Evolutionary conservation across 2,113 vertebrate genomes (phyloP), one percentile per base, ranked within the genome.

Genomic region (Ophiodon elongatus): DNA sequence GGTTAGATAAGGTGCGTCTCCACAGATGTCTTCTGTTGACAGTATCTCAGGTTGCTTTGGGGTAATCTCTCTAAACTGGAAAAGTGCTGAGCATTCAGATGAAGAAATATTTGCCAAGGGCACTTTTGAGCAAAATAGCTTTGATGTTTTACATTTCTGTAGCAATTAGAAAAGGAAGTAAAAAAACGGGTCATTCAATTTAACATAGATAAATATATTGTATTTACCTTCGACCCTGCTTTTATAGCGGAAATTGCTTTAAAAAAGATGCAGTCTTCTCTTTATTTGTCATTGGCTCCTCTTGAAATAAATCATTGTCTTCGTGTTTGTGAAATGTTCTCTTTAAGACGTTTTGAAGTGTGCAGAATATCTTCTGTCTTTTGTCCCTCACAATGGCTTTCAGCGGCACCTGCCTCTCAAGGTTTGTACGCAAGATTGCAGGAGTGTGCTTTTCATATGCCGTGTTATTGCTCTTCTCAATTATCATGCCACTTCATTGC

Each of bases 1-100:
- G 77, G 76, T 79, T 72, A 76, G 47, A 73, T 87, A 62, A 75
- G 71, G 37, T 78, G 60, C 45, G 23, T 78, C 65, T 69, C 77
- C 41, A 63, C 72, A 73, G 31, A 84, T 73, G 65, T 62, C 67
- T 70, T 62, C 23, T 78, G 50, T 69, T 52, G 52, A 87, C 73
- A 41, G 25, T 60, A 67, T 88, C 74, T 70, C 47, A 21, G 9
- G 27, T 37, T 60, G 66, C 69, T 79, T 77, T 50, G 41, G 72
- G 71, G 47, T 62, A 56, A 84, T 84, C 65, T 75, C 27, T 54
- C 1, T 19, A 15, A 66, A 25, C 50, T 54, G 39, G 6, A 64
- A 82, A 79, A 57, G 65, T 76, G 52, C 21, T 52, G 76, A 66
- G 47, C 39, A 57, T 41, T 82, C 70, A 19, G 25, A 39, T 47